Evolutionary conservation across 1,140 invertebrate genomes (phyloP).

Genomic region (Drosophila kepulauana): DNA sequence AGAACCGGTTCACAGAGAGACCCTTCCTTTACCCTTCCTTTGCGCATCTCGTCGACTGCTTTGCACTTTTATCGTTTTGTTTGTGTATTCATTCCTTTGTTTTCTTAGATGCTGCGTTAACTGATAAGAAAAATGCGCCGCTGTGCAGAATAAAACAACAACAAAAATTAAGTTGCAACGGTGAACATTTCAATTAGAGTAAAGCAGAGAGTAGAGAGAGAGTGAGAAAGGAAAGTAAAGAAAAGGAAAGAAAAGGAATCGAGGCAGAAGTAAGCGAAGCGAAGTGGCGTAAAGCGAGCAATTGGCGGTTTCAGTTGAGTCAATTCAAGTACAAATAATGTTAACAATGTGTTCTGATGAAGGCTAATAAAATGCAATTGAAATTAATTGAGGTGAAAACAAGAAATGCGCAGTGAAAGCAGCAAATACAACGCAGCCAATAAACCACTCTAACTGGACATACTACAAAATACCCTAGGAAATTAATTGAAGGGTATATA

Average conservation of each 20-base stretch:
- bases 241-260: background rate
- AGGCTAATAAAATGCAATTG: conserved; percentile 30
- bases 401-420: conserved; percentile 8
- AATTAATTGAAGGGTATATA: no score
- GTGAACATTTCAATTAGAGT: conserved; percentile 72
- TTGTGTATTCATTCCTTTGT: conserved; percentile 19
- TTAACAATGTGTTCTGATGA: conserved; percentile 17
- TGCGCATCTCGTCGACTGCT: background rate
- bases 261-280: conserved; percentile 18
- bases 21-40: background rate
- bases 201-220: conserved; percentile 10
- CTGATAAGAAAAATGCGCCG: conserved; percentile 56
- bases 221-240: conserved; percentile 13
- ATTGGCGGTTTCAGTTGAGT: conserved; percentile 52
- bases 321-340: conserved; percentile 54
- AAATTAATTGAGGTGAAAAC: conserved; percentile 39
- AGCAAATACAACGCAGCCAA: background rate
- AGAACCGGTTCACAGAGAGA: conserved; percentile 51
- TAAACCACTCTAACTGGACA: background rate
- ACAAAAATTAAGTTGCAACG: conserved; percentile 65
- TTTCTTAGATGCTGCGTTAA: conserved; percentile 35
- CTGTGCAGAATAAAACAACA: conserved; percentile 9
- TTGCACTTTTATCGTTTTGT: conserved; percentile 13
- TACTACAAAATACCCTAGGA: background rate
- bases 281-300: conserved; percentile 36